A percentile compares a stretch with the other conserved stretches of the same genome.
phyloP scores from a whole-genome alignment of 2,113 vertebrate genomes.

The Taxidea taxus region DNA sequence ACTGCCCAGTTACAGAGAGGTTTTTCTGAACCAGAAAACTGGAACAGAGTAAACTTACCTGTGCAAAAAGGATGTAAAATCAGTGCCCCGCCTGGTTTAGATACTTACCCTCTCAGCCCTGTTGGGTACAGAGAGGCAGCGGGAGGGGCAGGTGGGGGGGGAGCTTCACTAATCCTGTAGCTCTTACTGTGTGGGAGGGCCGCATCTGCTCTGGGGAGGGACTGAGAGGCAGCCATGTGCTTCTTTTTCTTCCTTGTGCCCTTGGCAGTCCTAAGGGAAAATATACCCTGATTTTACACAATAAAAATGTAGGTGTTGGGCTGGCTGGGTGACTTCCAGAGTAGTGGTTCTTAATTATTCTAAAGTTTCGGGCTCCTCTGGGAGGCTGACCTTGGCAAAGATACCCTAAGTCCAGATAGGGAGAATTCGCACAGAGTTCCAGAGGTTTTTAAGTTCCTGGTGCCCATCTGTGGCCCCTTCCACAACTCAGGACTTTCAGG shows the following conservation, averaged over 20 bases:
- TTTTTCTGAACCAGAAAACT: slow-evolving; percentile 36
- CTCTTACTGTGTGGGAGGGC: background rate
- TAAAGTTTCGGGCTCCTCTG: background rate
- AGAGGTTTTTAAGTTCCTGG: background rate
- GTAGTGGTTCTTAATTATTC: background rate
- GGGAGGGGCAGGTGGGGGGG: background rate
- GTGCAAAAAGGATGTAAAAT: background rate
- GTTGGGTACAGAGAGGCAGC: background rate
- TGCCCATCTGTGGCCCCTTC: background rate
- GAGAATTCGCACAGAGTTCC: background rate
- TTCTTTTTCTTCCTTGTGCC: background rate
- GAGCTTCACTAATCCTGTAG: background rate
- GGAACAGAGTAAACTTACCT: slow-evolving; percentile 27
- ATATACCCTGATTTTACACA: background rate
- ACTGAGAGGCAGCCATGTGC: background rate
- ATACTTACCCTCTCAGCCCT: background rate
- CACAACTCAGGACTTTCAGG: background rate
- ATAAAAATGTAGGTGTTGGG: background rate
- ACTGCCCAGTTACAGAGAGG: background rate
- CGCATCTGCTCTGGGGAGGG: background rate
- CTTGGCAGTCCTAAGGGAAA: background rate
- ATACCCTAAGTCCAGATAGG: background rate
- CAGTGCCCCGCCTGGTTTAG: background rate
- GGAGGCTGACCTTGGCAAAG: slow-evolving; percentile 13
- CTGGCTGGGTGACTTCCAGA: background rate